Evolutionary conservation across 23 tunicate genomes (phyloP), one percentile per base, ranked within the genome.

Genomic region (Halocynthia aurantium): DNA sequence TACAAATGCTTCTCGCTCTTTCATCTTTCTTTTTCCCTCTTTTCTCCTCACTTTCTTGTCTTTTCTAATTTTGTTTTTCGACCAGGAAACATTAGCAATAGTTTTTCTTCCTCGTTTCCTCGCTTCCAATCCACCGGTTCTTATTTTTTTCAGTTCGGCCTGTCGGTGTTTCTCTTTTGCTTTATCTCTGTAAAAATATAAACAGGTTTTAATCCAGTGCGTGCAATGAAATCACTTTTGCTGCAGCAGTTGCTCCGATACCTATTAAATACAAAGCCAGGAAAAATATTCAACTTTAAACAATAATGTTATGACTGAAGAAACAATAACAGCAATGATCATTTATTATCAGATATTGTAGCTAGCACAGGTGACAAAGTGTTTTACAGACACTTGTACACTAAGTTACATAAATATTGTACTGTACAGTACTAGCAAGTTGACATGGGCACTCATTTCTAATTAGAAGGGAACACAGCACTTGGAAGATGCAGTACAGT

Each of bases 11-110:
- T 89, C 84, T 81, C 72, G 72, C 61, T 52, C 72, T 61, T 80
- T 80, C 57, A 58, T 81, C 84, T 76, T 81, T 67, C 66, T 51
- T 18, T 22, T 84, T 62, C 57, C 69, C 76, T 67, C 74, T 65
- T 57, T 83, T 55, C 80, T 87, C 52, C 83, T 88, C 61, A 72
- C n/a, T 80, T 85, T 89, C 62, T 88, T 82, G 61, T 52, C 96
- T 55, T 82, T 90, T 65, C 56, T 55, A 61, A 68, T 71, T 72
- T 81, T 85, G 8, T 75, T 86, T 76, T 89, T 76, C 8, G 93
- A 63, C 96, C 96, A 96, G 22, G 83, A 73, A 22, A 82, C 90
- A 44, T 84, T 85, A 13, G 76, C 84, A 61, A 80, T 71, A 10
- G 63, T 75, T 57, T 73, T 73, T 69, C 90, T 89, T 15, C 78